Conservation (phyloP, 2,888 invertebrate species). For the Mythimna vitellina region DNA sequence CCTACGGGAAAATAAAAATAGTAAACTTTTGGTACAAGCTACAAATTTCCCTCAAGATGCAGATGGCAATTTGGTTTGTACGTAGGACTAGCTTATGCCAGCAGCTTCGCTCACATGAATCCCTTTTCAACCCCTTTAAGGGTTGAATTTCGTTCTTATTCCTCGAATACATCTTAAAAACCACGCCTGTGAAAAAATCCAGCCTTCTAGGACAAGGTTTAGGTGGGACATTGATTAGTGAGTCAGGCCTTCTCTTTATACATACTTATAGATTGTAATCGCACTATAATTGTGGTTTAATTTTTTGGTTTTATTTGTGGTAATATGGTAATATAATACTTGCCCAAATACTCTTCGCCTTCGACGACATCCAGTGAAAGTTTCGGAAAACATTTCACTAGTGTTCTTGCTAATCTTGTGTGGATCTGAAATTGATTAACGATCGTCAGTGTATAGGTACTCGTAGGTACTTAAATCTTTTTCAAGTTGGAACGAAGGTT, state of each 20-base stretch:
- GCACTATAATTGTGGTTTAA: no score
- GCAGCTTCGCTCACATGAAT: no score
- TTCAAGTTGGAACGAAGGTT: not conserved
- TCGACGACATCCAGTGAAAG: constrained; percentile 98
- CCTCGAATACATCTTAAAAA: no score
- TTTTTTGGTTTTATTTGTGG: no score
- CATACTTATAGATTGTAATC: not conserved
- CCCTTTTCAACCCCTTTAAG: no score
- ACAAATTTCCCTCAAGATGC: not conserved
- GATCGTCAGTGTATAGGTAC: not conserved
- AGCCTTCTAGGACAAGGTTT: no score
- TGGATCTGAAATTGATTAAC: constrained; percentile 87
- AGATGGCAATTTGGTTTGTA: no score
- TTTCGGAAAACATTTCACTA: constrained; percentile 97
- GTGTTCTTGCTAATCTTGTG: constrained; percentile 95
- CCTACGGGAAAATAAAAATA: constrained; percentile 79
- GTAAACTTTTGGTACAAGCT: not conserved
- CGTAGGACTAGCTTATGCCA: no score
- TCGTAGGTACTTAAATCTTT: not conserved
- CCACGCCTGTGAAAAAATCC: no score
- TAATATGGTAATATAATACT: constrained; percentile 25
- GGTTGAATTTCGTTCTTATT: no score
- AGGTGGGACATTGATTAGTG: no score
- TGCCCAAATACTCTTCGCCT: constrained; percentile 98
- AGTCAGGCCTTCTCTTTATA: no score